A percentile compares a stretch with the other conserved stretches of the same genome.
These are phyloP conservation scores for Palloptera scutellata DNA, from an alignment of 2,888 invertebrate genomes.

Conservation along the genomic window DNA sequence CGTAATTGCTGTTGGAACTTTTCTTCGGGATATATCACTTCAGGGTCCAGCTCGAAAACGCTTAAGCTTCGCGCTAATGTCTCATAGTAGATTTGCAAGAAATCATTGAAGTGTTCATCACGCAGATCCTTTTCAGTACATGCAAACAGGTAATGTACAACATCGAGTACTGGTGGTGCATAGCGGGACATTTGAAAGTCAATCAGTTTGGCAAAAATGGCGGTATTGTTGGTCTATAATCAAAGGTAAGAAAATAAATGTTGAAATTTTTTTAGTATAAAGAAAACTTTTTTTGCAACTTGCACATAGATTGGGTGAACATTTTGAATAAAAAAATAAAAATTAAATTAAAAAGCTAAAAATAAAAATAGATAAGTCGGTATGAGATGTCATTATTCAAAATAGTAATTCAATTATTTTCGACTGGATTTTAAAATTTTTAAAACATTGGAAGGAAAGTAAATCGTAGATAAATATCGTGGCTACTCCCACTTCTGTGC, in stretches of 20 bases:
- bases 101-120: slow-evolving; percentile 50
- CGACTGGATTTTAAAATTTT: too few relatives aligned
- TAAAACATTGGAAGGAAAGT: too few relatives aligned
- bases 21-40: slow-evolving; percentile 47
- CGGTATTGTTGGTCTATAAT: slow-evolving; percentile 33
- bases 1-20: slow-evolving; percentile 50
- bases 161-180: slow-evolving; percentile 54
- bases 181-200: slow-evolving; percentile 60
- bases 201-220: slow-evolving; percentile 51
- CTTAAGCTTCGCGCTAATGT: slow-evolving; percentile 42
- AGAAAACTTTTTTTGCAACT: too few relatives aligned
- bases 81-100: slow-evolving; percentile 51
- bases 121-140: slow-evolving; percentile 56
- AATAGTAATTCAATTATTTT: too few relatives aligned
- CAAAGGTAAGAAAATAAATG: slow-evolving; percentile 17
- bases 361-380: too few relatives aligned
- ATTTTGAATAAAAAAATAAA: too few relatives aligned
- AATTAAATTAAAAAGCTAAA: too few relatives aligned
- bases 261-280: neutral
- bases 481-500: too few relatives aligned
- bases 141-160: slow-evolving; percentile 54
- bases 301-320: too few relatives aligned
- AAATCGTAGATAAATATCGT: too few relatives aligned
- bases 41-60: slow-evolving; percentile 41
- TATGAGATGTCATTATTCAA: too few relatives aligned